phyloP scores from a whole-genome alignment of 2,888 invertebrate species.

The Dastarcus helophoroides region DNA sequence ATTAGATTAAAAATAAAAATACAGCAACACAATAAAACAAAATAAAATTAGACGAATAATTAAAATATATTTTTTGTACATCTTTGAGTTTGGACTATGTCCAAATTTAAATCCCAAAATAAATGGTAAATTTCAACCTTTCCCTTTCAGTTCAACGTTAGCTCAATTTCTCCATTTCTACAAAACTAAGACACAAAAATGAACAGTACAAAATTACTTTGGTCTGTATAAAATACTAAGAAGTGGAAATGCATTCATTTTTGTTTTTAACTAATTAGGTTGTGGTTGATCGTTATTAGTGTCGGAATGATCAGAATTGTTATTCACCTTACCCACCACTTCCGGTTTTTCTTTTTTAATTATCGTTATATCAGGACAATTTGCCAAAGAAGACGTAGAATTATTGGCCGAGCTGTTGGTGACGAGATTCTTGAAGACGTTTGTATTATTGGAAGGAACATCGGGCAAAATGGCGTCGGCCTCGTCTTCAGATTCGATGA shows the following conservation, averaged over 20 bases:
- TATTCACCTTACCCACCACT: slow-evolving; percentile 35
- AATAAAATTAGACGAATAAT: too few relatives aligned
- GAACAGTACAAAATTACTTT: slow-evolving; percentile 37
- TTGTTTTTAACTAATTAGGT: slow-evolving; percentile 16
- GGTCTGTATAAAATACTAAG: slow-evolving; percentile 41
- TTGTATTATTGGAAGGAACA: slow-evolving; percentile 35
- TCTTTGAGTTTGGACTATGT: too few relatives aligned
- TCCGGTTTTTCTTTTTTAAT: slow-evolving; percentile 45
- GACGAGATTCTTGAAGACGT: slow-evolving; percentile 24
- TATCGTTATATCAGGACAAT: slow-evolving; percentile 49
- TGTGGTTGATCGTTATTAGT: slow-evolving; percentile 29
- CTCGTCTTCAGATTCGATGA: slow-evolving; percentile 37
- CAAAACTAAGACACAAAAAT: slow-evolving; percentile 15
- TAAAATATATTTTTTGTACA: too few relatives aligned
- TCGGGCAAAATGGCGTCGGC: slow-evolving; percentile 39
- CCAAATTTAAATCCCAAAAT: slow-evolving; percentile 15
- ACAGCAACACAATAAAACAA: too few relatives aligned
- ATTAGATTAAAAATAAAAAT: too few relatives aligned
- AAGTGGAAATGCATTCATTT: slow-evolving; percentile 26
- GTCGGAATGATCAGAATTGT: slow-evolving; percentile 39
- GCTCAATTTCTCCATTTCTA: background rate
- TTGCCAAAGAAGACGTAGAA: slow-evolving; percentile 36
- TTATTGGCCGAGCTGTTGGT: slow-evolving; percentile 10
- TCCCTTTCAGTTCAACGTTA: slow-evolving; percentile 23
- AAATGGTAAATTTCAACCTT: slow-evolving; percentile 18